A percentile compares a stretch with the other conserved stretches of the same genome.
Evolutionary conservation across 2,113 vertebrate genomes (phyloP).

Genomic region (Garra rufa): DNA sequence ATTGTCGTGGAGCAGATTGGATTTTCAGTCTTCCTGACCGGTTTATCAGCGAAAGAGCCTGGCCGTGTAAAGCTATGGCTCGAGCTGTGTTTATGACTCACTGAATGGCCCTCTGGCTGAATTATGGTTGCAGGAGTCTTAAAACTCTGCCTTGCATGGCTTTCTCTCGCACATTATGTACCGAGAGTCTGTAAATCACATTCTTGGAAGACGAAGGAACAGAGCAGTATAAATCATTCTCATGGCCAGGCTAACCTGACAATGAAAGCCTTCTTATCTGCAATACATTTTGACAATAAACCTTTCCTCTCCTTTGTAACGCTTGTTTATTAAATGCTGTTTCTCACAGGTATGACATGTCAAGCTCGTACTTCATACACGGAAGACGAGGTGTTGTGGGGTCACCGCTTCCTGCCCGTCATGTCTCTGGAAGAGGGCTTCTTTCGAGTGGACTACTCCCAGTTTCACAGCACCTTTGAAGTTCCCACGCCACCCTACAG

Average conservation of each 20-base stretch:
- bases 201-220: constrained; percentile 5
- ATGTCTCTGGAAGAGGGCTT: constrained; percentile 92
- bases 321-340: constrained; percentile 22
- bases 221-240: constrained; percentile 9
- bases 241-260: constrained; percentile 1
- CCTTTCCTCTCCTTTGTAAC: constrained; percentile 12
- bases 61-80: constrained; percentile 20
- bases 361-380: constrained; percentile 90
- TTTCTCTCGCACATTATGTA: constrained; percentile 28
- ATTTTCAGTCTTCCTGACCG: constrained; percentile 2
- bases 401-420: constrained; percentile 87
- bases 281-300: not conserved
- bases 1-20: constrained; percentile 8
- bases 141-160: constrained; percentile 38
- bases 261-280: constrained; percentile 3
- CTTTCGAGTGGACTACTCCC: constrained; percentile 89
- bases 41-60: constrained; percentile 6
- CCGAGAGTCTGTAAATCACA: constrained; percentile 39
- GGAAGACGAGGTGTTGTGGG: constrained; percentile 90
- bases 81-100: constrained; percentile 44
- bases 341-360: constrained; percentile 85
- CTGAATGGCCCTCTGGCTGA: constrained; percentile 32
- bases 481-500: constrained; percentile 86
- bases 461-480: constrained; percentile 88
- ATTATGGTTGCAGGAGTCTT: constrained; percentile 32